Percentiles rank a stretch among this genome's conserved stretches.
These are phyloP conservation scores for Excalfactoria chinensis DNA, from an alignment of 2,113 vertebrate genomes.

Conservation along the genomic window DNA sequence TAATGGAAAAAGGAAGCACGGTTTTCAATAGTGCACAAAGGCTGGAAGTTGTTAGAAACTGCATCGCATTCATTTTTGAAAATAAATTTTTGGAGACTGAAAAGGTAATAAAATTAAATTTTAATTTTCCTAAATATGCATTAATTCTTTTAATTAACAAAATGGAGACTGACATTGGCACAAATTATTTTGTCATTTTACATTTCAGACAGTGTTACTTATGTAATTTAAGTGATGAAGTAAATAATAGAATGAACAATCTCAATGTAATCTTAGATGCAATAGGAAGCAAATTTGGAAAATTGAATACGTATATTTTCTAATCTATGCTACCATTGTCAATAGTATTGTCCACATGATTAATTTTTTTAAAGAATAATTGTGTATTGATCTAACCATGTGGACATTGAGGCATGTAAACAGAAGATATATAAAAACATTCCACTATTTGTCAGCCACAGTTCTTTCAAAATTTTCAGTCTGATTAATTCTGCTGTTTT, in stretches of 20 bases:
- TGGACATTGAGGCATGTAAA: not conserved
- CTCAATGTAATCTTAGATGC: not conserved
- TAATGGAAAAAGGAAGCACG: constrained; percentile 88
- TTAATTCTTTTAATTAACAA: constrained; percentile 9
- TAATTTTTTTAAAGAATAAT: not conserved
- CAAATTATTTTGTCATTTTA: not conserved
- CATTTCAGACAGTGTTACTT: constrained; percentile 20
- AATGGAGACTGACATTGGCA: not conserved
- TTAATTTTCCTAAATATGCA: constrained; percentile 9
- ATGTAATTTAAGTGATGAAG: constrained; percentile 15
- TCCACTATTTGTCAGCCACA: not conserved
- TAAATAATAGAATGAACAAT: constrained; percentile 13
- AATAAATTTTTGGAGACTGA: constrained; percentile 97
- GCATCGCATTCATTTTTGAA: constrained; percentile 95
- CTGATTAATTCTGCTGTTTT: not conserved
- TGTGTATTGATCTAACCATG: not conserved
- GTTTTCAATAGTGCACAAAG: constrained; percentile 98
- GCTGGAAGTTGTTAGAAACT: constrained; percentile 95
- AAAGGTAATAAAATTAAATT: constrained; percentile 85
- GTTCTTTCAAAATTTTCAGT: not conserved
- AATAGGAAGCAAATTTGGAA: not conserved
- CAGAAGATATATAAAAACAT: not conserved
- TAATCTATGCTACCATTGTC: not conserved
- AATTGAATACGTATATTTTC: not conserved
- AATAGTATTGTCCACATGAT: not conserved